Percentiles rank a stretch among this genome's conserved stretches.
Evolutionary conservation across 1,140 invertebrate genomes (phyloP).

Genomic region (Aradophagus sp.): DNA sequence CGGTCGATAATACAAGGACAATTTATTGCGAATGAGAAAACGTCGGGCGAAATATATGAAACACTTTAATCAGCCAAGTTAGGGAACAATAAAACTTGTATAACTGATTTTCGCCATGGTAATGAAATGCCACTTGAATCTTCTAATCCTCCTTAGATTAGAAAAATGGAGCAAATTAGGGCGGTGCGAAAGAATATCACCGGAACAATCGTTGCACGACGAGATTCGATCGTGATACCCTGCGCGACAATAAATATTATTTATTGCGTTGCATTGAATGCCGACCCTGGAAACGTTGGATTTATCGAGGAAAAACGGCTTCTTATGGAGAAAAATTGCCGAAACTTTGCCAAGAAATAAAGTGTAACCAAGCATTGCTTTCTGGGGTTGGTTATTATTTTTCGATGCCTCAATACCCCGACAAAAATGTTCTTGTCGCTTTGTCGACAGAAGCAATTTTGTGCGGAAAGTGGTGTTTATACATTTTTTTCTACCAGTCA

Average conservation of each 20-base stretch:
- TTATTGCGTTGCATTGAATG: no score
- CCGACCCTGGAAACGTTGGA: no score
- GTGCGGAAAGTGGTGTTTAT: no score
- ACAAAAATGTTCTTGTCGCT: no score
- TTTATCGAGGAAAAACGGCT: slow-evolving; percentile 16
- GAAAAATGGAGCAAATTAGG: slow-evolving; percentile 46
- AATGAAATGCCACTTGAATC: slow-evolving; percentile 41
- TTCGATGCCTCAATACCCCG: no score
- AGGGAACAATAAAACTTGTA: slow-evolving; percentile 39
- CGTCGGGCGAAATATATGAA: no score
- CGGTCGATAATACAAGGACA: no score
- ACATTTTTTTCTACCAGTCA: no score
- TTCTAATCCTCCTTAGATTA: slow-evolving; percentile 39
- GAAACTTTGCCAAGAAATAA: not conserved
- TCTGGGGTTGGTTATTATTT: no score
- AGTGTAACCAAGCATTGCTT: no score
- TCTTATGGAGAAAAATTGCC: slow-evolving; percentile 8
- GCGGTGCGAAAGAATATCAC: slow-evolving; percentile 30
- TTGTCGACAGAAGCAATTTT: no score
- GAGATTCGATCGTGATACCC: slow-evolving; percentile 9
- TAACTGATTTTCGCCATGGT: slow-evolving; percentile 33
- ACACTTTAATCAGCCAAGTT: slow-evolving; percentile 31
- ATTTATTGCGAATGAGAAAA: no score
- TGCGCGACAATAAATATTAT: slow-evolving; percentile 35
- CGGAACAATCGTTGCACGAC: slow-evolving; percentile 20